Base-by-base conservation (phyloP, 2,888 invertebrate species). In the Agelastica alni region DNA sequence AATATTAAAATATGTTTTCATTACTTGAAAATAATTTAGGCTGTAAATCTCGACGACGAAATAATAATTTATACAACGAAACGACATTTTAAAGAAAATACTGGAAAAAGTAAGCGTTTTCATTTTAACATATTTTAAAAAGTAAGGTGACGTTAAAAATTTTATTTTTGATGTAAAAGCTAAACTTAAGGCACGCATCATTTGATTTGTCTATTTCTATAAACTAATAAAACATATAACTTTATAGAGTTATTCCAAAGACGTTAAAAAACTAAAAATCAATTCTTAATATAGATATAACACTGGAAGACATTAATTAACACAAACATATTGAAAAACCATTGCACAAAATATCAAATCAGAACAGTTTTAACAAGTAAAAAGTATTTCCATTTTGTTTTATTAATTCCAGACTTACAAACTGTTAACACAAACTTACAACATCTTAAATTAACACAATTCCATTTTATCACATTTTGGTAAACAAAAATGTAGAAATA, bases 141-240 rank as follows among this genome's bases (percentile, higher is more conserved):
- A 41, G 22, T 5, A 26, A 13, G 14, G 13, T n/a, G 12, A 7
- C 6, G 12, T 7, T 37, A 16, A n/a, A n/a, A 13, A 13, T 22
- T n/a, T 26, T 18, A n/a, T 39, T 39, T 20, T 30, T 43, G 14
- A 16, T 30, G 6, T 14, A 43, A 28, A 43, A 43, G 16, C n/a
- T 37, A 12, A 41, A 43, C 30, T 30, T 28, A 30, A 43, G 18
- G 30, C 43, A 31, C 30, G 14, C 28, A 28, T 43, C 34, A 14
- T 34, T 34, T 34, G 34, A 13, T 34, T 34, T 16, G 43, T 43
- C 6, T 1, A 13, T 26, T 12, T 42, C 22, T 3, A 26, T 13
- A 1, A 39, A 36, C 13, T 16, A 14, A 17, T 41, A 26, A 5
- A 41, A 41, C 6, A 42, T 22, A 26, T 26, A 42, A 16, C 26